Evolutionary conservation across 2,888 invertebrate species (phyloP), one percentile per base, ranked within the genome.

Genomic region (Lypha dubia): DNA sequence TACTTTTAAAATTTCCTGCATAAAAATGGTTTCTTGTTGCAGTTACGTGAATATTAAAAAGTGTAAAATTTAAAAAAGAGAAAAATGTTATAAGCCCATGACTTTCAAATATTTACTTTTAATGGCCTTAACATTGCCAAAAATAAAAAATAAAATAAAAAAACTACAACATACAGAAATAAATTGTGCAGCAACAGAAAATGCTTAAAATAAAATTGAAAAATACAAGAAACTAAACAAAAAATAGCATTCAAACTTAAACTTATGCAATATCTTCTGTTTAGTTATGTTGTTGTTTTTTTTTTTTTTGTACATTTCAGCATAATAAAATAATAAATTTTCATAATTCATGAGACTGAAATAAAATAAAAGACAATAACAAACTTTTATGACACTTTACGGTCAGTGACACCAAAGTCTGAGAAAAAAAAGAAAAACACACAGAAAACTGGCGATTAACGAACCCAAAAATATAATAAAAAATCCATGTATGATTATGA

Each of bases 71-170:
- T 20, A 35, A 32, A 20, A 56, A 28, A 9, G 44, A 17, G 44
- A 17, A 49, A 70, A 22, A 53, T 67, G 41, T 80, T 65, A 76
- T 46, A 58, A 63, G 44, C 22, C 68, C 67, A 73, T 77, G 76
- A 84, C 80, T 77, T 77, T 81, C 77, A 84, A 74, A 74, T 74
- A 41, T 71, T 74, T 71, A 41, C 15, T 56, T 62, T 44, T 56
- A 60, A 76, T 76, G 84, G 77, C 81, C 77, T 84, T 84, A 73
- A 74, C 62, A 77, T 68, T 81, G 80, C 80, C 84, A 81, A 84
- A 83, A 83, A 53, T 22, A 56, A 49, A 28, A 22, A 9, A 22
- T 73, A 71, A 56, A 17, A 28, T 8, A 44, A 65, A 56, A 56
- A 17, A 35, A 46, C 46, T 35, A 17, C 15, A 44, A 56, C 15